Percentiles rank a stretch among this genome's conserved stretches.
Evolutionary conservation across 2,888 invertebrate species (phyloP).

Genomic region (Gerris lacustris): DNA sequence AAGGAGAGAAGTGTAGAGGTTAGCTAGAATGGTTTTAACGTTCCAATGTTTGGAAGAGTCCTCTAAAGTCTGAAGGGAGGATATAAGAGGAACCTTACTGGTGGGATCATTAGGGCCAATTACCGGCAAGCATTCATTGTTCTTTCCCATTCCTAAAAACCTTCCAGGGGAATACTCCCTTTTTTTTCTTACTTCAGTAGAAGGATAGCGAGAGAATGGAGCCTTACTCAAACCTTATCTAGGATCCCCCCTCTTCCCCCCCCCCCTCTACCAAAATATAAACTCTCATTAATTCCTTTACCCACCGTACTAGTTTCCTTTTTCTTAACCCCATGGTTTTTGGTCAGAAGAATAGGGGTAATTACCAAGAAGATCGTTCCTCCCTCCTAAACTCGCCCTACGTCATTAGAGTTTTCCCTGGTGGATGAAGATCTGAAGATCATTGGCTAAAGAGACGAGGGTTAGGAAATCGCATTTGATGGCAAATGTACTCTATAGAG

Average conservation of each 20-base stretch:
- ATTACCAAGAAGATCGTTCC: not conserved
- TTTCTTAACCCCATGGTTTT: not conserved
- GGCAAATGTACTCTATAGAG: too few relatives aligned
- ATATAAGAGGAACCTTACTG: too few relatives aligned
- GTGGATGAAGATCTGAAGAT: not conserved
- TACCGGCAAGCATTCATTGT: not conserved
- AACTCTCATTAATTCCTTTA: not conserved
- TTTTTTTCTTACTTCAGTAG: too few relatives aligned
- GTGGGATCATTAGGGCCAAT: not conserved
- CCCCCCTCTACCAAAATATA: not conserved
- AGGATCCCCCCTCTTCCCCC: too few relatives aligned
- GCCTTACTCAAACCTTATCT: too few relatives aligned
- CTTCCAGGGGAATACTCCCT: too few relatives aligned
- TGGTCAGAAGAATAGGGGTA: slow-evolving; percentile 1
- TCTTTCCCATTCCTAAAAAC: not conserved
- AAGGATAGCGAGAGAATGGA: too few relatives aligned
- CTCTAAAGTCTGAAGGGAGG: too few relatives aligned
- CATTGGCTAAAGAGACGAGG: not conserved
- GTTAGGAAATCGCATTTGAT: too few relatives aligned
- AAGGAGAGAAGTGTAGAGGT: too few relatives aligned
- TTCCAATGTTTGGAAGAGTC: too few relatives aligned
- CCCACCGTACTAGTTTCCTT: not conserved
- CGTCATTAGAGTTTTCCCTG: not conserved
- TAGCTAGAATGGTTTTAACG: too few relatives aligned
- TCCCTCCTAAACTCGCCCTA: not conserved